phyloP scores from a whole-genome alignment of 2,888 invertebrate species.

The Habrosyne pyritoides region DNA sequence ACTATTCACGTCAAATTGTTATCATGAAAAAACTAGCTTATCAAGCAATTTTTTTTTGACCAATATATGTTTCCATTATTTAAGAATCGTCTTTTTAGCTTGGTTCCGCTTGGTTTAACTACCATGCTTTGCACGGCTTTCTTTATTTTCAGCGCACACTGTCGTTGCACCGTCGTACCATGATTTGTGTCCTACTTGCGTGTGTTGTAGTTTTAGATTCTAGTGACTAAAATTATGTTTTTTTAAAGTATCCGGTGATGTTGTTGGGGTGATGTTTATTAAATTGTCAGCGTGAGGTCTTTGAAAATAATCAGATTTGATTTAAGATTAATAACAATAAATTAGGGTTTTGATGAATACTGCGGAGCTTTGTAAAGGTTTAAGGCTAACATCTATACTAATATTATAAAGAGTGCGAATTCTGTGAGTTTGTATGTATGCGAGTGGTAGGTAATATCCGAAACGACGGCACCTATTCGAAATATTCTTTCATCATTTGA shows the following conservation, averaged over 20 bases:
- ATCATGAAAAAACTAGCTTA: not conserved
- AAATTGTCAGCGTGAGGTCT: not conserved
- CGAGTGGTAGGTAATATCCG: too few relatives aligned
- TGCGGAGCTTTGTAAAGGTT: too few relatives aligned
- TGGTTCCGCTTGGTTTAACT: constrained; percentile 47
- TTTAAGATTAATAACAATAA: not conserved
- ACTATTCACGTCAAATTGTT: not conserved
- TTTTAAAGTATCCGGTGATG: not conserved
- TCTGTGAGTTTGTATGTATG: too few relatives aligned
- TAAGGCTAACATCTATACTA: too few relatives aligned
- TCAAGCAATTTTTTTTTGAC: constrained; percentile 1
- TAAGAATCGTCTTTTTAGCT: constrained; percentile 32
- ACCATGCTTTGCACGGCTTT: constrained; percentile 61
- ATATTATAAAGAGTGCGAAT: too few relatives aligned
- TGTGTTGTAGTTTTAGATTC: constrained; percentile 25
- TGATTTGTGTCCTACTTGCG: constrained; percentile 25
- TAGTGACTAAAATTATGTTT: constrained; percentile 8
- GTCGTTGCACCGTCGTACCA: constrained; percentile 25
- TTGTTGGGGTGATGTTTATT: not conserved
- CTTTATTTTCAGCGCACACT: constrained; percentile 53
- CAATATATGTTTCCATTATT: constrained; percentile 26
- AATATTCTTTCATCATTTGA: too few relatives aligned
- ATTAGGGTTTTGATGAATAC: too few relatives aligned
- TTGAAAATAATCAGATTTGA: not conserved
- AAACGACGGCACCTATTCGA: too few relatives aligned